phyloP scores from a whole-genome alignment of 37 sponge, comb jelly and placozoan species.

The Hexactinellida sp. region DNA sequence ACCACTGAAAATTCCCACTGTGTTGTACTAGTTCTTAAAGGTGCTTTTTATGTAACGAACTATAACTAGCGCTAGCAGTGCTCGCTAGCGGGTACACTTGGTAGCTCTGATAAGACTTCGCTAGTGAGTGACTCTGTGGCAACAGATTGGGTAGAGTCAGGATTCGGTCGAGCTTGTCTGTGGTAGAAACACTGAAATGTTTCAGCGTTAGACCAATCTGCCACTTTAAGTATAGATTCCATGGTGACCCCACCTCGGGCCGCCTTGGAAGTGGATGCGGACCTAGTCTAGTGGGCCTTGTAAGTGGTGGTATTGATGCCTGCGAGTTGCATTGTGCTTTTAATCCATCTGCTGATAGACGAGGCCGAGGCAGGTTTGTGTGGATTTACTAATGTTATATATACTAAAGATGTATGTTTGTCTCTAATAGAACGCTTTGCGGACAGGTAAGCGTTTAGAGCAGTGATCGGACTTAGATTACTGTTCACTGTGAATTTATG shows the following conservation, averaged over 20 bases:
- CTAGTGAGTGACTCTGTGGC: not conserved
- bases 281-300: slow-evolving; percentile 9
- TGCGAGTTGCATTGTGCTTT: slow-evolving; percentile 13
- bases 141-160: not conserved
- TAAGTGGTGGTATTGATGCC: slow-evolving; percentile 12
- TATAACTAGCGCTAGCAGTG: too few species aligned
- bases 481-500: not conserved
- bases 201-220: not conserved
- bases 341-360: slow-evolving; percentile 22
- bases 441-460: not conserved
- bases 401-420: not conserved
- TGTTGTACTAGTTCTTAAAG: too few species aligned
- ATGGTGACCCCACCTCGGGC: too few species aligned
- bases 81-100: too few species aligned
- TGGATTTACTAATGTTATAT: slow-evolving; percentile 2
- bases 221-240: not conserved
- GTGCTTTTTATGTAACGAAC: too few species aligned
- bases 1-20: too few species aligned
- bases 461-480: not conserved
- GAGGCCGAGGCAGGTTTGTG: slow-evolving; percentile 22
- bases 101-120: not conserved
- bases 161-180: not conserved
- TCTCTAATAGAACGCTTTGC: not conserved
- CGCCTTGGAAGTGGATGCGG: not conserved
- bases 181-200: not conserved